Evolutionary conservation across 2,113 vertebrate species (phyloP).

Genomic region (Uria lomvia): DNA sequence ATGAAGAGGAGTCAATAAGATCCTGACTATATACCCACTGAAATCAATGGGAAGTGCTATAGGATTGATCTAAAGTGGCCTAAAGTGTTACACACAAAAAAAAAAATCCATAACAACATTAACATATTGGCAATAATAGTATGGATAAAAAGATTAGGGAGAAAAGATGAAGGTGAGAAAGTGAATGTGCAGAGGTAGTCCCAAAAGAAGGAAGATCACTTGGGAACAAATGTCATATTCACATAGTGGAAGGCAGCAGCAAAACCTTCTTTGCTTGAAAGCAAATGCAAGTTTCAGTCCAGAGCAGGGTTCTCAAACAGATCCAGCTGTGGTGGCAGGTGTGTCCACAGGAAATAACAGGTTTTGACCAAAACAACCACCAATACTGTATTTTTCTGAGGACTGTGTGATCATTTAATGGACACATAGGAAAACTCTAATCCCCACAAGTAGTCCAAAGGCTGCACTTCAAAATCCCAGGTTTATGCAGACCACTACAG

Average conservation of each 20-base stretch:
- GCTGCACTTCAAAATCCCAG: neutral
- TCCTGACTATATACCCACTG: neutral
- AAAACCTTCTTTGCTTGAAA: neutral
- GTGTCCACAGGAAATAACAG: neutral
- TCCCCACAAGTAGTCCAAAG: neutral
- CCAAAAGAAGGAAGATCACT: neutral
- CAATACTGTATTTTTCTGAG: neutral
- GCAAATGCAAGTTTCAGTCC: neutral
- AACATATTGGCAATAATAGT: neutral
- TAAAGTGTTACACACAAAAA: neutral
- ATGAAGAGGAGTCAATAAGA: neutral
- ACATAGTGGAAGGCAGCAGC: neutral
- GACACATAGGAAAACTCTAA: neutral
- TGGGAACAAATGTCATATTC: neutral
- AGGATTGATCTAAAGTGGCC: neutral
- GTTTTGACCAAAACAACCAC: neutral
- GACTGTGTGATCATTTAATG: neutral
- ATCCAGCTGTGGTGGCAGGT: neutral
- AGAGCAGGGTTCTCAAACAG: neutral
- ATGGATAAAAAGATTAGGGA: neutral
- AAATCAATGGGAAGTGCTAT: neutral
- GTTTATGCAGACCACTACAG: neutral
- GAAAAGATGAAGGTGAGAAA: neutral
- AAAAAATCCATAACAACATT: neutral
- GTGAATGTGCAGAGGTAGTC: neutral